Percentiles rank a stretch among this genome's conserved stretches.
These are phyloP conservation scores for Alviniconcha strummeri DNA, from an alignment of 2,888 invertebrate species.

Conservation along the genomic window DNA sequence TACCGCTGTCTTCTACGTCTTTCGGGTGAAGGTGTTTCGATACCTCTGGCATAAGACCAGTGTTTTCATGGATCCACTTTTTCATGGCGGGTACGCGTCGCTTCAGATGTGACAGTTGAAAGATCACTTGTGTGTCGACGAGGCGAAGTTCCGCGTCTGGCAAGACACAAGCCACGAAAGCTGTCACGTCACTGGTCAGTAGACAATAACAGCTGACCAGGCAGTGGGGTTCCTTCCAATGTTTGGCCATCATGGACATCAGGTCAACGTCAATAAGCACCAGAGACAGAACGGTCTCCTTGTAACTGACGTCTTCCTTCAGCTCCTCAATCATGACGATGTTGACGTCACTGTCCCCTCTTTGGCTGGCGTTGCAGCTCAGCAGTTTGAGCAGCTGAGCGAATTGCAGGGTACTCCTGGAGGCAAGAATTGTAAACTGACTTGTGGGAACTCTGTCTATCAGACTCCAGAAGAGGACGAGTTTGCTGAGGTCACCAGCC, in stretches of 20 bases:
- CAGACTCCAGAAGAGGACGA: constrained; percentile 30
- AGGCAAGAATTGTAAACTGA: constrained; percentile 32
- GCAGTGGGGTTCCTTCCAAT: constrained; percentile 2
- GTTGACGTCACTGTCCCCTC: constrained; percentile 45
- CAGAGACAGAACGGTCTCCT: constrained; percentile 23
- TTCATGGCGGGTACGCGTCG: constrained; percentile 7
- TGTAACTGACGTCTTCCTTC: constrained; percentile 35
- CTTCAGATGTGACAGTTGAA: constrained; percentile 23
- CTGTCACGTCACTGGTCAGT: neutral
- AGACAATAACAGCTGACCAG: constrained; percentile 22
- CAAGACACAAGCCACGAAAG: constrained; percentile 13
- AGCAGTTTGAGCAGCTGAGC: constrained; percentile 21
- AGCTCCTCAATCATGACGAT: constrained; percentile 49
- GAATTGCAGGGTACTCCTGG: constrained; percentile 13
- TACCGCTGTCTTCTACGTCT: too few relatives aligned
- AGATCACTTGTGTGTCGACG: constrained; percentile 12
- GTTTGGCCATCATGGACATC: neutral
- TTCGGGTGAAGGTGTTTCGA: constrained; percentile 11
- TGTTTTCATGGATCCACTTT: constrained; percentile 28
- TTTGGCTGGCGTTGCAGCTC: constrained; percentile 41
- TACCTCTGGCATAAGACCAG: constrained; percentile 9
- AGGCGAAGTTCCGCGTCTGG: constrained; percentile 28
- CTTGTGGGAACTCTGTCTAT: constrained; percentile 34
- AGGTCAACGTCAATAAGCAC: constrained; percentile 30
- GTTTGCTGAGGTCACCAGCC: constrained; percentile 32